Conservation (phyloP, 1,140 invertebrate genomes). For the Zophobas morio region DNA sequence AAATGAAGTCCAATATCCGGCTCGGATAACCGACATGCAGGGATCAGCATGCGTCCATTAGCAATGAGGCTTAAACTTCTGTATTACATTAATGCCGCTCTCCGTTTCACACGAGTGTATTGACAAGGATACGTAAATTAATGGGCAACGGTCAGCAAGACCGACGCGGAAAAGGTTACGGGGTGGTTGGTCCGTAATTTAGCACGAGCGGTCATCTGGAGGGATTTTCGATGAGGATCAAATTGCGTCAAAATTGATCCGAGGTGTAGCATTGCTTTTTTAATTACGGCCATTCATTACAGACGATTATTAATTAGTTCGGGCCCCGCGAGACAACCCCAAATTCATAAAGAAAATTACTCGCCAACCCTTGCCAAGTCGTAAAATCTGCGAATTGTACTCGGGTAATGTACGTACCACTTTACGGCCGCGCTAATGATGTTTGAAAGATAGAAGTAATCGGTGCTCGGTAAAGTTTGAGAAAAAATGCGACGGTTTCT, state of each 20-base stretch:
- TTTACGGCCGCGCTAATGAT: slow-evolving; percentile 26
- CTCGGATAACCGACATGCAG: slow-evolving; percentile 53
- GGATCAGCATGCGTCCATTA: slow-evolving; percentile 48
- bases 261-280: slow-evolving; percentile 34
- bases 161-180: slow-evolving; percentile 43
- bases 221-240: slow-evolving; percentile 42
- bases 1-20: slow-evolving; percentile 58
- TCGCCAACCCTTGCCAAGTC: slow-evolving; percentile 41
- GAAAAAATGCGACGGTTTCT: slow-evolving; percentile 22
- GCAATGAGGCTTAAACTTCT: slow-evolving; percentile 46
- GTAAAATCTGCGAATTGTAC: slow-evolving; percentile 30
- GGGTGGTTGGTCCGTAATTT: slow-evolving; percentile 37
- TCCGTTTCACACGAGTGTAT: slow-evolving; percentile 5
- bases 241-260: slow-evolving; percentile 47
- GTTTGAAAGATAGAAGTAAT: neutral
- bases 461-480: neutral
- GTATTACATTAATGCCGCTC: slow-evolving; percentile 29
- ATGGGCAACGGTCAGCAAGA: slow-evolving; percentile 39
- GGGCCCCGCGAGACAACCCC: slow-evolving; percentile 23
- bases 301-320: slow-evolving; percentile 44
- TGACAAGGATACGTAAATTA: slow-evolving; percentile 45
- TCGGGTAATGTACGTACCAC: slow-evolving; percentile 4
- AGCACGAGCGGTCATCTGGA: slow-evolving; percentile 44
- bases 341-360: slow-evolving; percentile 47
- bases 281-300: slow-evolving; percentile 41